Conservation (phyloP, 2,888 invertebrate genomes). For the Halictus quadricinctus region DNA sequence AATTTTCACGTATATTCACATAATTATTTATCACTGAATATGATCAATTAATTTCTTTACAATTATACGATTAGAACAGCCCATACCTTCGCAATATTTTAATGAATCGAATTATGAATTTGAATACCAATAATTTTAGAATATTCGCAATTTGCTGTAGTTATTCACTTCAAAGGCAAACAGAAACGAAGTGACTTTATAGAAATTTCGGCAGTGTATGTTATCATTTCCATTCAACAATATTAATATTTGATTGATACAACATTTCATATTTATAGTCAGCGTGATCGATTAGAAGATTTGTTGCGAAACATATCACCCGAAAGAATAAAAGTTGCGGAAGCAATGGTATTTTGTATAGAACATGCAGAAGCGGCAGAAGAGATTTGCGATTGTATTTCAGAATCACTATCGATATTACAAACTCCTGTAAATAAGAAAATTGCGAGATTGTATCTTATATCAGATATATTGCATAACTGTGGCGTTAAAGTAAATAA, state of each 20-base stretch:
- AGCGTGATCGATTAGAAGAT: conserved; percentile 96
- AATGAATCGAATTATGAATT: no score
- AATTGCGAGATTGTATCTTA: conserved; percentile 95
- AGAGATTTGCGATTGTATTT: conserved; percentile 96
- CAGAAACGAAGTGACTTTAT: not conserved
- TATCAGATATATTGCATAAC: conserved; percentile 98
- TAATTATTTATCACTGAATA: no score
- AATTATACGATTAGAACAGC: no score
- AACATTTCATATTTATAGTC: conserved; percentile 84
- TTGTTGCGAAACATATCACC: conserved; percentile 93
- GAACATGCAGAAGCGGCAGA: conserved; percentile 99
- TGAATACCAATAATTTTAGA: no score
- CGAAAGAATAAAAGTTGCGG: conserved; percentile 92
- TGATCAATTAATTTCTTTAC: no score
- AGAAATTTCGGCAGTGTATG: not conserved
- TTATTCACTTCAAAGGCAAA: no score
- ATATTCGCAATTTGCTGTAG: no score
- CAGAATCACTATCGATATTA: conserved; percentile 91
- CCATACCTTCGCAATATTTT: no score
- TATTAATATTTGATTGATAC: conserved; percentile 22
- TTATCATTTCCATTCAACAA: conserved; percentile 12
- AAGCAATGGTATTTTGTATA: conserved; percentile 99
- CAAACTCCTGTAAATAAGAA: conserved; percentile 93
- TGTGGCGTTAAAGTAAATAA: conserved; percentile 98
- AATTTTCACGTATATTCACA: no score